Evolutionary conservation across 2,888 invertebrate genomes (phyloP), one percentile per base, ranked within the genome.

Genomic region (Ornithoptera priamus): DNA sequence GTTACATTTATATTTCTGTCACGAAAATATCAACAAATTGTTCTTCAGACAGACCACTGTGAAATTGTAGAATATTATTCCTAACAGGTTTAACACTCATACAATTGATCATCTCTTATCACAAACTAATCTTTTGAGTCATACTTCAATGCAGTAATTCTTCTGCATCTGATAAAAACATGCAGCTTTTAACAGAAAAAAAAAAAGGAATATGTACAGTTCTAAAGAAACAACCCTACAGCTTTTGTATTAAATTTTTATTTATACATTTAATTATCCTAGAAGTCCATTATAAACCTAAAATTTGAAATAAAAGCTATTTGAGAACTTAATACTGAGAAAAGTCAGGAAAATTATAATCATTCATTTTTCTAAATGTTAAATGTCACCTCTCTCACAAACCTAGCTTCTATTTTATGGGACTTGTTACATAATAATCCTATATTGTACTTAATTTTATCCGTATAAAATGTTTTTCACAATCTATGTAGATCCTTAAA

Each of bases 301-400:
- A 72, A 73, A 75, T 80, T 78, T 78, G 77, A 81, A 77, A 77
- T 83, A 85, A 88, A 85, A 87, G 77, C 84, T 89, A 90, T 87
- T 88, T 90, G 86, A 89, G 86, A 90, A 90, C 88, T 90, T 90
- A 92, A 92, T 92, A 92, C 92, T 92, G 92, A 86, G 84, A 85
- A 79, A 85, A 83, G 85, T 87, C 84, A 85, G 79, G 82, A 83
- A 85, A 83, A 81, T 80, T 75, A 78, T 80, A 82, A 81, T 85
- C 79, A 84, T 86, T 84, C 72, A 80, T 75, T 77, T 64, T 36
- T 53, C 8, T 78, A 80, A 78, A 77, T 78, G 76, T 79, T 81
- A 53, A 53, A 83, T 84, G 83, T 85, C 84, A 85, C 83, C 80
- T 86, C 78, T 84, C 77, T 81, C 74, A 74, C 79, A 83, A 73